Conservation (phyloP, 2,797 vertebrate species). For the Luscinia megarhynchos region DNA sequence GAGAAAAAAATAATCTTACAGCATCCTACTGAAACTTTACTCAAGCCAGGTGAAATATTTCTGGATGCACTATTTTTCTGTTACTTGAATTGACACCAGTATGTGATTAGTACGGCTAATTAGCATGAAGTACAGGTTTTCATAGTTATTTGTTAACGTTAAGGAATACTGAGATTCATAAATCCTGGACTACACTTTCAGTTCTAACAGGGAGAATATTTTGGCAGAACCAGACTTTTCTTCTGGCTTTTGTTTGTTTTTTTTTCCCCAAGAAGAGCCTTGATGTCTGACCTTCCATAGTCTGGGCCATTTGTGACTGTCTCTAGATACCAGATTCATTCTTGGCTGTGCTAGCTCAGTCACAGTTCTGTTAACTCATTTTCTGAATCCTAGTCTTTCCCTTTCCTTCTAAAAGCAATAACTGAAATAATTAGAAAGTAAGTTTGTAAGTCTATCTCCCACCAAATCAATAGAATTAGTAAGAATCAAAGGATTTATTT, state of each 20-base stretch:
- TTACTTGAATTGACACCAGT: background rate
- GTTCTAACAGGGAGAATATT: background rate
- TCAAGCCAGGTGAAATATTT: background rate
- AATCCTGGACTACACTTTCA: background rate
- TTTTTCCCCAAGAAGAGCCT: background rate
- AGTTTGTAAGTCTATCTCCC: background rate
- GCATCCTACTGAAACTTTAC: background rate
- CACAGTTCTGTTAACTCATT: background rate
- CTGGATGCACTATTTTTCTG: background rate
- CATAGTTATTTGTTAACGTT: background rate
- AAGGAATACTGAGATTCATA: background rate
- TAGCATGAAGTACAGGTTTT: background rate
- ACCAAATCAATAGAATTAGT: background rate
- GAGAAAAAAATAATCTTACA: background rate
- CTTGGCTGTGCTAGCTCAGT: background rate
- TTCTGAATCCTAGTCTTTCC: background rate
- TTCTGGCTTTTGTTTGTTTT: background rate
- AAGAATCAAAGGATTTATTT: background rate
- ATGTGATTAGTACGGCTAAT: background rate
- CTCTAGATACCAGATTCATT: background rate
- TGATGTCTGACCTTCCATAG: background rate
- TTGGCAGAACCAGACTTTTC: background rate
- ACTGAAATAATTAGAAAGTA: background rate
- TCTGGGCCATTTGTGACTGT: background rate
- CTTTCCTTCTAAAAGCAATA: background rate